These are phyloP conservation scores for Etheostoma perlongum DNA, from an alignment of 2,797 vertebrate species.

Conservation along the genomic window DNA sequence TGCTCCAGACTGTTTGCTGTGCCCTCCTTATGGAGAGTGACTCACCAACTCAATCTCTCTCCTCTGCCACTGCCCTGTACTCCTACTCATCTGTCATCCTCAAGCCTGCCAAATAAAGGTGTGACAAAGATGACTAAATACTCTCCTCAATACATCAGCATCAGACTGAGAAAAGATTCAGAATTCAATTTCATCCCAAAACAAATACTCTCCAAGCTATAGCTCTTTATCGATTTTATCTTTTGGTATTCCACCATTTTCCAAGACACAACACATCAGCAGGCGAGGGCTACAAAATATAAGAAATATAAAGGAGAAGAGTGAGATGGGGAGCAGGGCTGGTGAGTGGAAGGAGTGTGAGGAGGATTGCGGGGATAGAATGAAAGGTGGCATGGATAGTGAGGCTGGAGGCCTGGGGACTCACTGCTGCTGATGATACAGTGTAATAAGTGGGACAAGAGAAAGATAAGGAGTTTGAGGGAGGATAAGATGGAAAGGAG, in stretches of 20 bases:
- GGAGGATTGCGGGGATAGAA: background rate
- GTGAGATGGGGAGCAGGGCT: slow-evolving; percentile 4
- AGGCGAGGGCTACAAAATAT: slow-evolving; percentile 22
- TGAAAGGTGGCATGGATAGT: slow-evolving; percentile 13
- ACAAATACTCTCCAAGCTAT: slow-evolving; percentile 62
- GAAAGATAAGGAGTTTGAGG: slow-evolving; percentile 25
- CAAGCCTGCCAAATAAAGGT: slow-evolving; percentile 67
- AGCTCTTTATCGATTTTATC: slow-evolving; percentile 50
- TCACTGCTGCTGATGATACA: slow-evolving; percentile 34
- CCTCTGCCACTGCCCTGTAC: slow-evolving; percentile 53
- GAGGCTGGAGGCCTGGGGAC: slow-evolving; percentile 15
- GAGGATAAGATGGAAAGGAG: slow-evolving; percentile 36
- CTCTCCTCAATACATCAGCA: slow-evolving; percentile 49
- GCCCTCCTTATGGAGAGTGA: slow-evolving; percentile 72
- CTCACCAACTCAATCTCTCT: slow-evolving; percentile 69
- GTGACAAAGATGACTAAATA: slow-evolving; percentile 70
- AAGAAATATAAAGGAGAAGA: slow-evolving; percentile 29
- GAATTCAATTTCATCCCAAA: slow-evolving; percentile 62
- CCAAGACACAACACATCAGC: slow-evolving; percentile 30
- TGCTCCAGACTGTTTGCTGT: slow-evolving; percentile 71
- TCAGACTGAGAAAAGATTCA: slow-evolving; percentile 52
- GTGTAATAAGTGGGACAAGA: slow-evolving; percentile 32
- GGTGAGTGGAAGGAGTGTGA: slow-evolving; percentile 4
- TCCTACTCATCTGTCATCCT: slow-evolving; percentile 53
- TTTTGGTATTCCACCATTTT: slow-evolving; percentile 46